phyloP scores from a whole-genome alignment of 2,888 invertebrate species.

The Lypha dubia region DNA sequence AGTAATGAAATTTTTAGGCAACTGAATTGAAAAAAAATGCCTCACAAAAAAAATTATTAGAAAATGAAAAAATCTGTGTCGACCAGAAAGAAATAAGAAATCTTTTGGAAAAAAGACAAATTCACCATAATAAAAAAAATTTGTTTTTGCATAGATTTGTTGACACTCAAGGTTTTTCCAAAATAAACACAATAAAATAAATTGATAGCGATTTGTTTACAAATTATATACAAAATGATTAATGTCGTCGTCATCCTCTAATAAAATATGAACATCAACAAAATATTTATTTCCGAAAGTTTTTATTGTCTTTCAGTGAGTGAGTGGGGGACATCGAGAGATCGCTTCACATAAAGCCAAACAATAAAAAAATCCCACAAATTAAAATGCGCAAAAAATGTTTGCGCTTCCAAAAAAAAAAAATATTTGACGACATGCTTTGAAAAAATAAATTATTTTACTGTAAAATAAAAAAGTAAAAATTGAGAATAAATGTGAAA shows the following conservation, averaged over 20 bases:
- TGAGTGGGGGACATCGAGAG: background rate
- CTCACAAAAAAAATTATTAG: too few relatives aligned
- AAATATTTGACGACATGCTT: slow-evolving; percentile 63
- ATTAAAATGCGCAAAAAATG: slow-evolving; percentile 9
- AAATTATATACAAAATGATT: slow-evolving; percentile 4
- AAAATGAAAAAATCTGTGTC: too few relatives aligned
- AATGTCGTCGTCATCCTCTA: background rate
- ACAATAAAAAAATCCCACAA: slow-evolving; percentile 9
- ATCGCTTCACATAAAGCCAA: slow-evolving; percentile 16
- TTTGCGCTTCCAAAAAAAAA: background rate
- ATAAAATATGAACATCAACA: background rate
- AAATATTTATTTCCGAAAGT: background rate
- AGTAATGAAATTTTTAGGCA: too few relatives aligned
- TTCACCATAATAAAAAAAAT: too few relatives aligned
- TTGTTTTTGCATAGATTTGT: background rate
- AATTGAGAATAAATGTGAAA: slow-evolving; percentile 28
- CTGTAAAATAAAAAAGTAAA: slow-evolving; percentile 29
- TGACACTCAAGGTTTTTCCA: background rate
- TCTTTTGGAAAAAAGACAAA: too few relatives aligned
- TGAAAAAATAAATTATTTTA: slow-evolving; percentile 11
- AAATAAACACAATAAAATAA: background rate
- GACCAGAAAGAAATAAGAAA: too few relatives aligned
- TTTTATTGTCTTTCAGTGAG: background rate
- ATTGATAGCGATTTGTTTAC: background rate
- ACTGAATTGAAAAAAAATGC: too few relatives aligned